Conservation (phyloP, 2,888 invertebrate species). For the Neocrepidodera transversa region DNA sequence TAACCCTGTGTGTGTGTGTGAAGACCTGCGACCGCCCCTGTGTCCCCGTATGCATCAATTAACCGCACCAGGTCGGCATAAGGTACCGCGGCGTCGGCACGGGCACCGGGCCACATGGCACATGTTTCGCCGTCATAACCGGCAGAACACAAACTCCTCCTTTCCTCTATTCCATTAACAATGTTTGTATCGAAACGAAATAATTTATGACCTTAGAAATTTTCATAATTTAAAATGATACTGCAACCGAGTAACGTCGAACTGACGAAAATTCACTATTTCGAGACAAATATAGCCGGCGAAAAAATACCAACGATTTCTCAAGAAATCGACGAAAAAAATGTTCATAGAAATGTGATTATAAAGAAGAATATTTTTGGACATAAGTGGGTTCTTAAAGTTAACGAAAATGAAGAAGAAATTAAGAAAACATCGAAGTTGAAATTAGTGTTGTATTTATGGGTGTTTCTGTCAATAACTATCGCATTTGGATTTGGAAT, state of each 20-base stretch:
- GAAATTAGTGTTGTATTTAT: conserved; percentile 47
- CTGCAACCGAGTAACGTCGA: conserved; percentile 50
- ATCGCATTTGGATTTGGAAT: conserved; percentile 52
- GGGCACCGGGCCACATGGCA: conserved; percentile 22
- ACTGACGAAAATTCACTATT: conserved; percentile 57
- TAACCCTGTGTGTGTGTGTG: too few relatives aligned
- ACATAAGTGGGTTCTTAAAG: conserved; percentile 56
- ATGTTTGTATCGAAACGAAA: conserved; percentile 30
- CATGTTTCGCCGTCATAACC: conserved; percentile 21
- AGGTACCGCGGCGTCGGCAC: too few relatives aligned
- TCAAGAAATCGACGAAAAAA: conserved; percentile 49
- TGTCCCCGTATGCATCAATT: neutral
- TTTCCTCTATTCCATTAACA: conserved; percentile 2
- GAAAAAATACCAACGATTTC: conserved; percentile 51
- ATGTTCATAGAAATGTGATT: conserved; percentile 48
- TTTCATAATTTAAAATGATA: conserved; percentile 39
- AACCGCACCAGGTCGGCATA: neutral
- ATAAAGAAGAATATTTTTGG: conserved; percentile 57
- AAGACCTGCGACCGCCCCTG: neutral
- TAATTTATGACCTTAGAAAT: neutral
- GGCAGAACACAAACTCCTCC: conserved; percentile 9
- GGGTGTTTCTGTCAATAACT: conserved; percentile 50
- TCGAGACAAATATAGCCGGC: conserved; percentile 43
- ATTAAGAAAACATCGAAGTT: conserved; percentile 35
- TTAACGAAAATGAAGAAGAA: conserved; percentile 51